These are phyloP conservation scores for Platygyra sinensis DNA, from an alignment of 64 coral and sea anemone species.

Conservation along the genomic window DNA sequence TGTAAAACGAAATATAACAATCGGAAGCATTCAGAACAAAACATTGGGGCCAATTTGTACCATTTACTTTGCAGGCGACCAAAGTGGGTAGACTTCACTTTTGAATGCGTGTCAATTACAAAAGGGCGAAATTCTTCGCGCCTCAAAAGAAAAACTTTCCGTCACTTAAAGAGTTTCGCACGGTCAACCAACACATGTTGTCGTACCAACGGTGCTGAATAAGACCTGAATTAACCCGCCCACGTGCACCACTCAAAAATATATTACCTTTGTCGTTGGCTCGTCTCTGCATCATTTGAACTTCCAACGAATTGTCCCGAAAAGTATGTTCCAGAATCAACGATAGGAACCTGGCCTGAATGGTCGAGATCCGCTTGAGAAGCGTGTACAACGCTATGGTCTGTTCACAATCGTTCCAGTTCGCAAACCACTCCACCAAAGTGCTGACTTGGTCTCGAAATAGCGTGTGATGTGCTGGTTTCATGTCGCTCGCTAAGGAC, in stretches of 20 bases:
- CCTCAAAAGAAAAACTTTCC: neutral
- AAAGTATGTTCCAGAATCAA: conserved; percentile 95
- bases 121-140: conserved; percentile 16
- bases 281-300: conserved; percentile 79
- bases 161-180: neutral
- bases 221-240: neutral
- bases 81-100: neutral
- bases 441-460: conserved; percentile 94
- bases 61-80: neutral
- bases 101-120: conserved; percentile 9
- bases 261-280: conserved; percentile 97
- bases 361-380: conserved; percentile 84
- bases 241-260: conserved; percentile 29
- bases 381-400: conserved; percentile 95
- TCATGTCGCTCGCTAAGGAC: conserved; percentile 75
- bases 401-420: conserved; percentile 98
- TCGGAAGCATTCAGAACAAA: neutral
- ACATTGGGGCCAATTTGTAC: neutral
- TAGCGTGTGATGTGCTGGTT: conserved; percentile 79
- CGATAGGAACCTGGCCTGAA: conserved; percentile 90
- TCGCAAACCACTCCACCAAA: conserved; percentile 87
- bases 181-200: neutral
- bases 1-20: neutral
- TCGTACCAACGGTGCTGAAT: too few relatives aligned
- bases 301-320: conserved; percentile 77